phyloP scores from a whole-genome alignment of 2,797 vertebrate genomes.

The Enteromius paludinosus region DNA sequence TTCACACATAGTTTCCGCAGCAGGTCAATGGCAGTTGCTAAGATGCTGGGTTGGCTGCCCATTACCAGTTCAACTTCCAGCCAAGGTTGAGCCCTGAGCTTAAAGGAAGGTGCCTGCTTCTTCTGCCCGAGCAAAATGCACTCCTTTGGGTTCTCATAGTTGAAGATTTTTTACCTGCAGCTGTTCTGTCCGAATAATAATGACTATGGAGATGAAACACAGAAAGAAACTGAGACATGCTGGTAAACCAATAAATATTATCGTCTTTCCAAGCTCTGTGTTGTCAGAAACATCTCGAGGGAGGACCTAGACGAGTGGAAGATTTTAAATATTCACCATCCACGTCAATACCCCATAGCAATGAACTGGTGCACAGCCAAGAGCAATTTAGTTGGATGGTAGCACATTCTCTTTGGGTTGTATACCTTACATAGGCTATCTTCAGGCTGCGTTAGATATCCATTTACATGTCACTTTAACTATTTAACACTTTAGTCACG shows the following conservation, averaged over 20 bases:
- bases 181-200: background rate
- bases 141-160: conserved; percentile 20
- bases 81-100: conserved; percentile 52
- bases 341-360: conserved; percentile 62
- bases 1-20: conserved; percentile 74
- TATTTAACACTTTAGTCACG: conserved; percentile 69
- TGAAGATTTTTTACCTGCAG: conserved; percentile 30
- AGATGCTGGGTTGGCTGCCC: conserved; percentile 64
- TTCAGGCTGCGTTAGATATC: conserved; percentile 58
- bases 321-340: conserved; percentile 66
- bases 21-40: conserved; percentile 75
- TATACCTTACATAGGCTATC: conserved; percentile 51
- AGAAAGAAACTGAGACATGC: background rate
- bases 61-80: conserved; percentile 43
- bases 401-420: conserved; percentile 42
- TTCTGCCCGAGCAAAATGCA: conserved; percentile 54
- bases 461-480: conserved; percentile 71
- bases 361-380: conserved; percentile 55
- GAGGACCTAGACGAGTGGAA: conserved; percentile 42
- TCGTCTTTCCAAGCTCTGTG: conserved; percentile 27
- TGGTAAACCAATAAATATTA: conserved; percentile 30
- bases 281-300: conserved; percentile 46
- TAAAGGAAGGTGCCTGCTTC: conserved; percentile 62
- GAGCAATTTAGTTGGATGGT: conserved; percentile 54
- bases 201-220: conserved; percentile 12